Base-by-base conservation (phyloP, 2,797 vertebrate genomes). In the Streptopelia turtur region DNA sequence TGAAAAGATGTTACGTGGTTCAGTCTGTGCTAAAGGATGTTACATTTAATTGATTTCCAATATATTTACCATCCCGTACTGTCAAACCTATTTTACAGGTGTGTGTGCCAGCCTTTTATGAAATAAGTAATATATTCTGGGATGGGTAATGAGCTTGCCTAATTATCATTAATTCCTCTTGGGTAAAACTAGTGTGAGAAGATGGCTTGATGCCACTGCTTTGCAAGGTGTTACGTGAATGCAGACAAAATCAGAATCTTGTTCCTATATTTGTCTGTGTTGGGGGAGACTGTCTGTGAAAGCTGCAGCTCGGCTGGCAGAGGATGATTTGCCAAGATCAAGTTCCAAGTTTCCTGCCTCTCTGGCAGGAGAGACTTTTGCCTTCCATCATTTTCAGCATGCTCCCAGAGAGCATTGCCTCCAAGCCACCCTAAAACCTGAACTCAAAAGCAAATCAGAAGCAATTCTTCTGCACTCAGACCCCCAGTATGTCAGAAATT, bases 301-400 rank as follows among this genome's bases (percentile, higher is more conserved):
- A 71, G 75, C 88, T 95, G 79, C 82, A 90, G 76, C 83, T 95
- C 3, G 10, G 78, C 89, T 95, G 90, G 68, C 88, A 89, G 70
- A 49, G 43, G 28, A 77, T 89, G 86, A 72, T 78, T 94, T 96
- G 93, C 88, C 94, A 96, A 74, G 87, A 87, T 82, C 74, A 95
- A 50, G 81, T 89, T 97, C 94, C 94, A 96, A 96, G 85, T 83
- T 93, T 86, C n/a, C 63, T 90, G 87, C 68, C 37, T 94, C 53
- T 74, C 79, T 96, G 92, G 72, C 82, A 55, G 82, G 59, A 64
- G 55, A 77, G 27, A 37, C 76, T 87, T 88, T 82, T 85, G 60
- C 78, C 61, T 94, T 91, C 79, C 78, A 83, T 94, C 83, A 81
- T 81, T 91, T 94, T 83, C 81, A 90, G 24, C 50, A 49, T 59